A percentile compares a stretch with the other conserved stretches of the same genome.
phyloP scores from a whole-genome alignment of 2,797 vertebrate species.

The Tamandua tetradactyla region DNA sequence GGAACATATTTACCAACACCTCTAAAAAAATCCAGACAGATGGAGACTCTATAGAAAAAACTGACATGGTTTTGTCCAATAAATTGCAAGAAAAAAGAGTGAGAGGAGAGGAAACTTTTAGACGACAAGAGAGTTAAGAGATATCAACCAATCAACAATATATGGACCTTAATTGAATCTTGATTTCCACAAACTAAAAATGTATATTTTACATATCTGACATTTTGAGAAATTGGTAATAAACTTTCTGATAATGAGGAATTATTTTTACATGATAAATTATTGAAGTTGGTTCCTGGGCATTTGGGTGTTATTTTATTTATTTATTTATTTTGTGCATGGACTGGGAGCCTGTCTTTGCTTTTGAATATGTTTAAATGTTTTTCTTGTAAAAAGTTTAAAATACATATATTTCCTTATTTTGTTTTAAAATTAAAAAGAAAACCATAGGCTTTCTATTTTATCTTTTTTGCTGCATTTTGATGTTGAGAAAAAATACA shows the following conservation, averaged over 20 bases:
- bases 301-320: background rate
- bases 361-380: background rate
- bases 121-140: background rate
- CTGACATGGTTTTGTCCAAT: background rate
- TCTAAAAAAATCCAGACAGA: background rate
- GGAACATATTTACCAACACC: background rate
- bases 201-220: background rate
- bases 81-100: background rate
- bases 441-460: background rate
- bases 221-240: background rate
- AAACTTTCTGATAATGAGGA: background rate
- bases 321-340: no score
- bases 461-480: background rate
- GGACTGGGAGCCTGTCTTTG: no score
- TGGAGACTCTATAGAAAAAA: background rate
- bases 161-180: background rate
- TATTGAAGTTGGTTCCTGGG: background rate
- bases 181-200: background rate
- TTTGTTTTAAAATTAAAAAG: background rate
- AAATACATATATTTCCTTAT: background rate
- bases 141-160: background rate
- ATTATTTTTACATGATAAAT: background rate
- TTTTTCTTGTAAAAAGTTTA: background rate
- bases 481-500: background rate
- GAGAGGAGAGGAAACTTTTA: background rate